Percentiles rank a stretch among this genome's conserved stretches.
phyloP scores from a whole-genome alignment of 2,113 vertebrate species.

The Pithys albifrons region DNA sequence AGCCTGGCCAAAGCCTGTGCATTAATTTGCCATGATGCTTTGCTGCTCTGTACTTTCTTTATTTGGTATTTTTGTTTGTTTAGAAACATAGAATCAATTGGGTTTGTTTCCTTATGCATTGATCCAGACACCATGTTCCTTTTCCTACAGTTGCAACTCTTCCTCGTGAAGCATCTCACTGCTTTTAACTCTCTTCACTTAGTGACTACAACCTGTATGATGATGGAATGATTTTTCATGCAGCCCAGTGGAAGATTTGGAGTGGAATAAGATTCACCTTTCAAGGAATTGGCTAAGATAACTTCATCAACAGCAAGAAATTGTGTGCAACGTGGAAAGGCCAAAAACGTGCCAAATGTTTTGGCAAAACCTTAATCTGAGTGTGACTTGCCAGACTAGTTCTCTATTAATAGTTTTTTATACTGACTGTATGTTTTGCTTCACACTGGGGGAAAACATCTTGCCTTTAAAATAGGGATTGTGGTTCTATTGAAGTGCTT shows the following conservation, averaged over 20 bases:
- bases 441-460: neutral
- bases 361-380: constrained; percentile 4
- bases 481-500: neutral
- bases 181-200: neutral
- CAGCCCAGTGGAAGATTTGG: neutral
- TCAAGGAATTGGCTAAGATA: neutral
- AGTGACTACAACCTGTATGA: neutral
- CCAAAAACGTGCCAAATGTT: neutral
- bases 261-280: neutral
- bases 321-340: neutral
- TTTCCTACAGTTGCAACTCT: neutral
- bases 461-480: neutral
- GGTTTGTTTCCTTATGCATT: neutral
- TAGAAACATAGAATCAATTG: no score
- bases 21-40: neutral
- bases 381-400: constrained; percentile 1
- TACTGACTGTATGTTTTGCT: neutral
- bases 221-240: neutral
- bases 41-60: neutral
- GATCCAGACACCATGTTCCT: neutral
- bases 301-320: neutral
- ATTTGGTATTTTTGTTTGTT: neutral
- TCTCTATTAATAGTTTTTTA: neutral
- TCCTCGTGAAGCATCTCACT: neutral
- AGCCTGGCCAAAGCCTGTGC: neutral